phyloP scores from a whole-genome alignment of 1,140 invertebrate species.

The Tetraneura akinire region DNA sequence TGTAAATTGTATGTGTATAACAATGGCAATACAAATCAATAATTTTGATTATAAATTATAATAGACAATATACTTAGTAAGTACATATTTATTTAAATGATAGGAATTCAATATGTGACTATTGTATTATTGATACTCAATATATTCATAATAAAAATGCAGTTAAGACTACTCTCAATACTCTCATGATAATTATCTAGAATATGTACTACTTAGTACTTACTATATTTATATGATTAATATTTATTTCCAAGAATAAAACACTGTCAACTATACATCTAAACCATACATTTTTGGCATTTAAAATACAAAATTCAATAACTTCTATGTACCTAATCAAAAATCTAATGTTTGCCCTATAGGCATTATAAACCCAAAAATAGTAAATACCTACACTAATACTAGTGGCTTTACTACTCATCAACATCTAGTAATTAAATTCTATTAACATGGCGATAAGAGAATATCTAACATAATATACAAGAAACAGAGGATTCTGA shows the following conservation, averaged over 20 bases:
- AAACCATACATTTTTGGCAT: slow-evolving; percentile 16
- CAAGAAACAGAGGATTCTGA: background rate
- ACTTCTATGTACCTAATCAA: slow-evolving; percentile 25
- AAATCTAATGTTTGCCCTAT: slow-evolving; percentile 32
- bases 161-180: background rate
- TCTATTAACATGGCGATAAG: background rate
- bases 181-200: background rate
- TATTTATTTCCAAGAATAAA: background rate
- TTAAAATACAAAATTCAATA: slow-evolving; percentile 27
- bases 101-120: no score
- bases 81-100: no score
- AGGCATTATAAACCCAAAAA: background rate
- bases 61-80: no score
- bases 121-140: background rate
- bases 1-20: no score
- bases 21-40: no score
- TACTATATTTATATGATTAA: background rate
- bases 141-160: background rate
- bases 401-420: slow-evolving; percentile 1
- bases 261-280: slow-evolving; percentile 8
- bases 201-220: slow-evolving; percentile 11
- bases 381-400: background rate
- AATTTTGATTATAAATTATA: no score
- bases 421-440: slow-evolving; percentile 22
- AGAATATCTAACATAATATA: background rate